Evolutionary conservation across 2,888 invertebrate species (phyloP), one percentile per base, ranked within the genome.

Genomic region (Pyrrhopygopsis socrates): DNA sequence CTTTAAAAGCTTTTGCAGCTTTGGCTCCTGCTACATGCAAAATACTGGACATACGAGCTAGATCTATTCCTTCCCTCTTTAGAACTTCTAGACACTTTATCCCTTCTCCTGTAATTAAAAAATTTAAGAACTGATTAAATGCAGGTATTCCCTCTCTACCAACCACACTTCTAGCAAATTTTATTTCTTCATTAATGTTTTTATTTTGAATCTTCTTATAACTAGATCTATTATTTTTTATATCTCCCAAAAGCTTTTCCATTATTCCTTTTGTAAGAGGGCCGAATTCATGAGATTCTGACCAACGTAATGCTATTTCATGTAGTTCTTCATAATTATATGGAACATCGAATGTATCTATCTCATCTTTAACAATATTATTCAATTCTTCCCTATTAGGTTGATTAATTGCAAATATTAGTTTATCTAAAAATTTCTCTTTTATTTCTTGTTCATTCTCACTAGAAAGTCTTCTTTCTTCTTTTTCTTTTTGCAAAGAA

Each of bases 71-170:
- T 91, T 93, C 81, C 76, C 86, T 84, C 85, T 90, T 77, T 24
- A 88, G 29, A 63, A 80, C 68, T 84, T 83, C 45, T 30, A 88
- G 76, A 81, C 34, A 89, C 70, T 91, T 85, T 84, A 29, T 92
- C 83, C 93, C 92, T 91, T 95, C 91, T 89, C 91, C 95, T 93
- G 29, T 85, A 92, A 93, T 93, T 94, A 95, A 94, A 94, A 95
- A 95, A 93, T 85, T 87, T 92, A 95, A 94, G 91, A 95, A 95
- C 88, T 94, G 91, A 94, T 95, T 83, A 94, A 94, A 95, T 92
- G 78, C 79, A 88, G 95, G 92, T 94, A 87, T 95, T 81, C 93
- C 95, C 81, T 95, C 92, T 93, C 78, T 94, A 92, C 95, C 95
- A 84, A 89, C 93, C 30, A 95, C 91, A 93, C 93, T 95, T 94